Evolutionary conservation across 1,140 invertebrate genomes (phyloP).

Genomic region (Tetragnatha versicolor): DNA sequence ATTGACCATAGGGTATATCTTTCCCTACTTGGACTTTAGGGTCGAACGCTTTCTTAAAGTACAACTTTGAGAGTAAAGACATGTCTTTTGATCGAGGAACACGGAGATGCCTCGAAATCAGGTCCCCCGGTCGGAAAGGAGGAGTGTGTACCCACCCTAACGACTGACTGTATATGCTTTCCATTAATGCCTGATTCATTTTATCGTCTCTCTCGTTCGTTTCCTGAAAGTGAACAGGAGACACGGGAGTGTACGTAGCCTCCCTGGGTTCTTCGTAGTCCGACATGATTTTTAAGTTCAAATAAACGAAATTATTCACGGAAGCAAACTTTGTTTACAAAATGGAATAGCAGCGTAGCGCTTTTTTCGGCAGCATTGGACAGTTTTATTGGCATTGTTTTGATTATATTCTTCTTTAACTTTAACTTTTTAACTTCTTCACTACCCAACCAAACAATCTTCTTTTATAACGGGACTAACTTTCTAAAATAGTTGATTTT

Average conservation of each 20-base stretch:
- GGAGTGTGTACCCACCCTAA: conserved; percentile 43
- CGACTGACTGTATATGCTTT: conserved; percentile 37
- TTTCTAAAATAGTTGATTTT: too few relatives aligned
- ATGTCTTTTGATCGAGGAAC: neutral
- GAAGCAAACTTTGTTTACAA: too few relatives aligned
- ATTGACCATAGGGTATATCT: conserved; percentile 1
- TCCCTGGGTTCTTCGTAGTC: too few relatives aligned
- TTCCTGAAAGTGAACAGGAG: neutral
- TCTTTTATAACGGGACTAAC: too few relatives aligned
- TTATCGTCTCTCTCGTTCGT: neutral
- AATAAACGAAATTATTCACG: too few relatives aligned
- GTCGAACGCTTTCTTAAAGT: conserved; percentile 4
- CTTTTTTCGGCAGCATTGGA: too few relatives aligned
- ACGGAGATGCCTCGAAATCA: neutral
- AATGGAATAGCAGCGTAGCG: too few relatives aligned
- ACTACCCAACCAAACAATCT: too few relatives aligned
- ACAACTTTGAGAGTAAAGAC: neutral
- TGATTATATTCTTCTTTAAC: too few relatives aligned
- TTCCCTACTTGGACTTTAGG: conserved; percentile 27
- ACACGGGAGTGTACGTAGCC: neutral
- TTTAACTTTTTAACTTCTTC: too few relatives aligned
- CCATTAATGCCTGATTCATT: neutral
- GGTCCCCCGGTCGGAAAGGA: neutral
- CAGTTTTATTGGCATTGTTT: too few relatives aligned
- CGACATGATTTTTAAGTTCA: too few relatives aligned